Conservation (phyloP, 2,113 vertebrate genomes). For the Crotophaga sulcirostris region DNA sequence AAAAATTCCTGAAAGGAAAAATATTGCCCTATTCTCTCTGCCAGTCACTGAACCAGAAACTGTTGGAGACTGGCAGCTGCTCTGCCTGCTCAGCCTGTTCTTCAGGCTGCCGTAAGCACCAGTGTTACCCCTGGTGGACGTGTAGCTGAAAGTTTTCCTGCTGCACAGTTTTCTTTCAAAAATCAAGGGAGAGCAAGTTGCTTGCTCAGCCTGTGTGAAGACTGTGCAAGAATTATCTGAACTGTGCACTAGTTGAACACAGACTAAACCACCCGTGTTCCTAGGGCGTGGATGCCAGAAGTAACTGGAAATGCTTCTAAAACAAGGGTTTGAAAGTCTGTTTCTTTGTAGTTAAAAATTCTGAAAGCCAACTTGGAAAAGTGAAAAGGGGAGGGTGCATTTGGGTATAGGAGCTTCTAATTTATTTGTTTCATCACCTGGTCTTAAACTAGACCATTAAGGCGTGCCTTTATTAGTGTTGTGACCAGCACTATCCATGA, state of each 20-base stretch:
- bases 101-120: neutral
- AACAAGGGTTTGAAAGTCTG: neutral
- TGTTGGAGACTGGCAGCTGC: neutral
- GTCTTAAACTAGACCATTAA: neutral
- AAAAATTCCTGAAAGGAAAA: neutral
- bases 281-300: neutral
- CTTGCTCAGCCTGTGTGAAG: neutral
- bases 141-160: neutral
- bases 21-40: neutral
- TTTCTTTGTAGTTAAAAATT: neutral
- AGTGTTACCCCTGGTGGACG: neutral
- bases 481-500: neutral
- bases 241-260: neutral
- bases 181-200: neutral
- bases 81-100: neutral
- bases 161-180: neutral
- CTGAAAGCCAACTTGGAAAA: neutral
- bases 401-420: neutral
- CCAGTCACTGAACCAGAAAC: neutral
- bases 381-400: neutral
- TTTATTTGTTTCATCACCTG: neutral
- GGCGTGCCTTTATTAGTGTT: neutral
- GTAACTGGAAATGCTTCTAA: neutral
- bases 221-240: neutral
- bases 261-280: neutral